Evolutionary conservation across 2,888 invertebrate species (phyloP), one percentile per base, ranked within the genome.

Genomic region (Brenthis daphne): DNA sequence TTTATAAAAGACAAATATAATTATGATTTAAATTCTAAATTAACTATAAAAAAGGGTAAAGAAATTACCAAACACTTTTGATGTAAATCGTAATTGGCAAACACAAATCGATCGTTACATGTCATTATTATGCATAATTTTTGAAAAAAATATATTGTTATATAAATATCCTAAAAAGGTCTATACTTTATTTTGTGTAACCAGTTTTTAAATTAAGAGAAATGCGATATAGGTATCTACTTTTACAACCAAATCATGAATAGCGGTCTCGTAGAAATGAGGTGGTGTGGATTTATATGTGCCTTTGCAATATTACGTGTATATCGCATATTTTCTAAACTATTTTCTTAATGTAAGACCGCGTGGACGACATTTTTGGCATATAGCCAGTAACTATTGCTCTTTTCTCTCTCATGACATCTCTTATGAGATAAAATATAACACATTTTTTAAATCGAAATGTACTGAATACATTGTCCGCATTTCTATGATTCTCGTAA

Each of bases 321-420:
- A 68, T 80, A 80, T 86, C 80, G 82, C 77, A 77, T 79, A 86
- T 86, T 86, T 88, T 88, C 82, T 84, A 80, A 87, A 88, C 86
- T 87, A 88, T 89, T 87, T 85, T 84, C 85, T 82, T 81, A 81
- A 80, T 83, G 83, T 85, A 87, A 85, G 89, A 86, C 83, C 86
- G 87, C 87, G 85, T 85, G 83, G 84, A 86, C 81, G 86, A 82
- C 75, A 83, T 82, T 90, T 92, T 90, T 92, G 92, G 92, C 92
- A 85, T 74, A 75, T 80, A 79, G 87, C 92, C 92, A 92, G 89
- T 87, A 77, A 69, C 81, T 84, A 85, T 84, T 85, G 87, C 85
- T 88, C 89, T 88, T 87, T 84, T 87, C 87, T 87, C 82, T 84
- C 81, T 60, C 48, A 82, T 83, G 88, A 88, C 87, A 90, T 85